Percentiles rank a stretch among this genome's conserved stretches.
phyloP scores from a whole-genome alignment of 23 tunicate genomes.

The Trididemnum nubilum region DNA sequence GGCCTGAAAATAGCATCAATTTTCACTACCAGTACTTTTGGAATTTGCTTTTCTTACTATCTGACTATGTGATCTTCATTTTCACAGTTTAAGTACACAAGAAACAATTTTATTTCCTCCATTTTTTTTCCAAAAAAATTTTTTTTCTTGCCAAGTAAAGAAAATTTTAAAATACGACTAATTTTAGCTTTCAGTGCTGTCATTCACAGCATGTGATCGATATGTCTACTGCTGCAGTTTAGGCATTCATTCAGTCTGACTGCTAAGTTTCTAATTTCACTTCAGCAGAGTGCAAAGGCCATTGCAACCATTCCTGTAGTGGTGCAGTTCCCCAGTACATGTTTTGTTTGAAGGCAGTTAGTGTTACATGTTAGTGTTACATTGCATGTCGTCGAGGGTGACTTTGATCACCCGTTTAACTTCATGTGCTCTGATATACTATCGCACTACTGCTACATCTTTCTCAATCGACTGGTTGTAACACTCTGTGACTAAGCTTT shows the following conservation, averaged over 20 bases:
- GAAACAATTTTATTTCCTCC: not conserved
- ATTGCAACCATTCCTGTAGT: slow-evolving; percentile 10
- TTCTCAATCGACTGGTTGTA: too few relatives aligned
- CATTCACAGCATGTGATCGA: not conserved
- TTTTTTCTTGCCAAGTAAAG: not conserved
- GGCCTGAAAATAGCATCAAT: too few relatives aligned
- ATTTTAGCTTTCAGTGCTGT: not conserved
- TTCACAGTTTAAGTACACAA: too few relatives aligned
- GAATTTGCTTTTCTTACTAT: not conserved
- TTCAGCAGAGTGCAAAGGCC: slow-evolving; percentile 9
- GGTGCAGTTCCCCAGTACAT: slow-evolving; percentile 4
- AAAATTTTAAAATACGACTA: not conserved
- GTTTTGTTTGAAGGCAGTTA: not conserved
- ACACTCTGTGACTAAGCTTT: too few relatives aligned
- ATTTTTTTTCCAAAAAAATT: not conserved
- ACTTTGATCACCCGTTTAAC: too few relatives aligned
- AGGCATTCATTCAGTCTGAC: slow-evolving; percentile 10
- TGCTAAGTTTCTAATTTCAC: not conserved
- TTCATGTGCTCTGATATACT: too few relatives aligned
- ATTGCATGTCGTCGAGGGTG: too few relatives aligned
- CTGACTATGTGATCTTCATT: too few relatives aligned
- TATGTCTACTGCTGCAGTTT: not conserved
- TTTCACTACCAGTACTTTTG: too few relatives aligned
- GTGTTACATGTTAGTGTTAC: too few relatives aligned
- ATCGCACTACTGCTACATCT: too few relatives aligned